phyloP scores from a whole-genome alignment of 2,113 vertebrate species.

The Circaetus gallicus region DNA sequence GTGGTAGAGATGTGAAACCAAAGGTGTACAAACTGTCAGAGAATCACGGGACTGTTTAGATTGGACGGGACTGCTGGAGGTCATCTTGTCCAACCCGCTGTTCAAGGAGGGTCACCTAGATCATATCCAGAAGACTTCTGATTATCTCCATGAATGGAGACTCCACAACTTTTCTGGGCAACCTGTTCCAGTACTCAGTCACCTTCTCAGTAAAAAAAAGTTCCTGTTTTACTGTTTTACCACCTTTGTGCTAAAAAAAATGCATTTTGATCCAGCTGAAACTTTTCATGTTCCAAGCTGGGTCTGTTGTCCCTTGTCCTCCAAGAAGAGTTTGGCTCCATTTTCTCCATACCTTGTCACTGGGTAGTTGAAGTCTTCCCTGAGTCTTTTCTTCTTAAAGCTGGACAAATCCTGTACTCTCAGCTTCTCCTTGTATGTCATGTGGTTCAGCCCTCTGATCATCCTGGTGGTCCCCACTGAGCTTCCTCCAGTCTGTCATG shows the following conservation, averaged over 20 bases:
- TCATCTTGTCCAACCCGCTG: neutral
- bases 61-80: neutral
- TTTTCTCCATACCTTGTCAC: neutral
- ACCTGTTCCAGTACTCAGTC: neutral
- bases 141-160: neutral
- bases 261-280: neutral
- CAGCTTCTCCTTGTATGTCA: neutral
- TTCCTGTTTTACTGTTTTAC: neutral
- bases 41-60: neutral
- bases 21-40: neutral
- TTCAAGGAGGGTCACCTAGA: neutral
- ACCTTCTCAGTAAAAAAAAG: neutral
- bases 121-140: neutral
- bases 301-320: neutral
- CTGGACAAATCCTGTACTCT: neutral
- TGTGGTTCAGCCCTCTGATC: neutral
- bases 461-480: neutral
- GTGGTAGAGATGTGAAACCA: neutral
- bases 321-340: neutral
- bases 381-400: neutral
- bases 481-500: neutral
- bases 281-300: neutral
- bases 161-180: neutral
- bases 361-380: neutral
- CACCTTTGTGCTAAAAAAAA: neutral